phyloP scores from a whole-genome alignment of 1,140 invertebrate genomes.

The Drosophila rufa region DNA sequence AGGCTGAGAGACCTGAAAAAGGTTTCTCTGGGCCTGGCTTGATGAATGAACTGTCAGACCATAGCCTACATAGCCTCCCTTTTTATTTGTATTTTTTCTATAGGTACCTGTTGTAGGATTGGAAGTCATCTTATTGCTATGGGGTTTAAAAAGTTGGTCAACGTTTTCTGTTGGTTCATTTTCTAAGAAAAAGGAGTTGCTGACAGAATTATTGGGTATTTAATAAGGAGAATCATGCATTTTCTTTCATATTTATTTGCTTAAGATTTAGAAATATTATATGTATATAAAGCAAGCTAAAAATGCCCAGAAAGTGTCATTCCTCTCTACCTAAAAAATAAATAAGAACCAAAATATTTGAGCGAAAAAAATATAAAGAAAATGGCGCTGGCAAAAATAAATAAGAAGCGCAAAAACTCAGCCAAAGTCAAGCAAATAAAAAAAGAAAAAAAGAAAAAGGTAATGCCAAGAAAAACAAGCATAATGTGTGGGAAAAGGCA shows the following conservation, averaged over 20 bases:
- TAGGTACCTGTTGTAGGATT: slow-evolving; percentile 36
- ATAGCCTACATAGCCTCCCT: slow-evolving; percentile 6
- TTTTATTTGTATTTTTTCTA: slow-evolving; percentile 9
- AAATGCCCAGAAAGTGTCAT: slow-evolving; percentile 40
- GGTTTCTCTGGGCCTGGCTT: slow-evolving; percentile 11
- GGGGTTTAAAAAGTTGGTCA: not conserved
- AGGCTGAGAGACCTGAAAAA: slow-evolving; percentile 14
- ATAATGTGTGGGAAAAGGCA: slow-evolving; percentile 26
- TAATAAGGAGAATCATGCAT: not conserved
- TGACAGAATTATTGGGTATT: not conserved
- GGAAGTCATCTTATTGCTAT: not conserved
- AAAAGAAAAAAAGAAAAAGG: slow-evolving; percentile 22
- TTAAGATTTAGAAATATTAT: not conserved
- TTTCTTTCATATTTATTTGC: not conserved
- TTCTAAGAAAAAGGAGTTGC: not conserved
- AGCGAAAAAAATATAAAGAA: slow-evolving; percentile 23
- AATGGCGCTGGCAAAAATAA: slow-evolving; percentile 51
- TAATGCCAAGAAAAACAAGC: slow-evolving; percentile 20
- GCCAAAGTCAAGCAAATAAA: slow-evolving; percentile 7
- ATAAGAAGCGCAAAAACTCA: slow-evolving; percentile 44
- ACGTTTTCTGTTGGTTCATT: too few species aligned
- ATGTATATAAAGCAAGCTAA: too few species aligned
- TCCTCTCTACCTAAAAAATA: slow-evolving; percentile 38
- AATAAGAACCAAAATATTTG: slow-evolving; percentile 4
- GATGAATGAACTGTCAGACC: slow-evolving; percentile 61